Evolutionary conservation across 2,113 vertebrate species (phyloP), one percentile per base, ranked within the genome.

Genomic region (Motacilla alba): DNA sequence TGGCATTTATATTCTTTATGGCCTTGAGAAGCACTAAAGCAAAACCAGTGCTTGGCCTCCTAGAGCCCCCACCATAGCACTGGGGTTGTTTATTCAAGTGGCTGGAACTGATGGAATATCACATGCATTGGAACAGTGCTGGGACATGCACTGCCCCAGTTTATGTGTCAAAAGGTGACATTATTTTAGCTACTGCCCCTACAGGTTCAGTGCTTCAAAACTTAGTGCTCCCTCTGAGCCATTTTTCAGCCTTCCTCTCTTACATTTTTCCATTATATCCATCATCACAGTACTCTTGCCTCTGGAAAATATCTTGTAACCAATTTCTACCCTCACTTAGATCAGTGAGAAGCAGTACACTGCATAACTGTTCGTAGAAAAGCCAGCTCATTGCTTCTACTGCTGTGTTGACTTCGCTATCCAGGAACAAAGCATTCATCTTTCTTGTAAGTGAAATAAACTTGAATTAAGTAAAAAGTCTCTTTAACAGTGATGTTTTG

Each of bases 41-140:
- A 33, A 52, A 93, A 78, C 8, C 52, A 56, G 17, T 16, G 33
- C 26, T 74, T 30, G 53, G 35, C 31, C 30, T 91, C 66, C n/a
- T 43, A 49, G n/a, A 67, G 39, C 35, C 56, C 56, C 56, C 56
- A 63, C n/a, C n/a, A 30, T 6, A 86, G 21, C 3, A 3, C 18
- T 18, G 35, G 19, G 15, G 2, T 0, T 56, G 49, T 56, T 47
- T 52, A 56, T 72, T 35, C 58, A 62, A 66, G 63, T 0, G 1
- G 39, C 72, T 47, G 49, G 47, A 74, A 75, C 13, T 67, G 41
- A 18, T 30, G 16, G 70, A 60, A 68, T 4, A 69, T 21, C 50
- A 46, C 13, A 16, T 10, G 37, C 44, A 26, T 6, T 52, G 15
- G 22, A 41, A 52, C 46, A 77, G 50, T 9, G 30, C 78, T 33